Conservation (phyloP, 2,113 vertebrate genomes). For the Aphelocoma coerulescens region DNA sequence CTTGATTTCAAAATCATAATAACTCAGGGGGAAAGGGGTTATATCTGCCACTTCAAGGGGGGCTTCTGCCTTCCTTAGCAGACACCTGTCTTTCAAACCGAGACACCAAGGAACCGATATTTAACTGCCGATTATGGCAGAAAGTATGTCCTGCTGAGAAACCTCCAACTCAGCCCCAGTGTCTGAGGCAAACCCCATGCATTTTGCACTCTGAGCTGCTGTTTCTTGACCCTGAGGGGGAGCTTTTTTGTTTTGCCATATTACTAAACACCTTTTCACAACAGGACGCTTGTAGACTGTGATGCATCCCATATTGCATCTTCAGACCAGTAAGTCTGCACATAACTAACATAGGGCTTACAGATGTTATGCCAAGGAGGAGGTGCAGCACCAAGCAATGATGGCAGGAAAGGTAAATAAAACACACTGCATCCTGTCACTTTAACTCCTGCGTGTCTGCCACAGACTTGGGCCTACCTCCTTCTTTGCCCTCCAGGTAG, state of each 20-base stretch:
- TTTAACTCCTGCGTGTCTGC: not conserved
- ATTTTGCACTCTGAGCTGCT: not conserved
- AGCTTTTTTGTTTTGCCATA: not conserved
- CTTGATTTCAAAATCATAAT: too few relatives aligned
- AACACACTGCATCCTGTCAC: not conserved
- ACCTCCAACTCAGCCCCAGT: not conserved
- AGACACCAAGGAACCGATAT: not conserved
- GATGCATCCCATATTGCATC: not conserved
- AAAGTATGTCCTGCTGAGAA: not conserved
- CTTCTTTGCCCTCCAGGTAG: not conserved
- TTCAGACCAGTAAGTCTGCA: not conserved
- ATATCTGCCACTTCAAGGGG: too few relatives aligned
- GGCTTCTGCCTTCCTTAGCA: too few relatives aligned
- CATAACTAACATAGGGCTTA: not conserved
- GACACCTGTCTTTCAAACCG: too few relatives aligned
- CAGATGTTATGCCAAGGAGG: not conserved
- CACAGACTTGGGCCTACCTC: not conserved
- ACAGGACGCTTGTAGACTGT: fast-evolving
- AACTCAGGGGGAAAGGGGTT: too few relatives aligned
- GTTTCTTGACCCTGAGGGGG: not conserved
- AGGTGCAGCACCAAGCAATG: not conserved
- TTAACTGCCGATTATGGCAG: not conserved
- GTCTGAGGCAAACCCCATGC: not conserved
- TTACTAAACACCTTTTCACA: not conserved
- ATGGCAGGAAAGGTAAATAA: not conserved